Conservation (phyloP, 2,797 vertebrate species). For the Selene dorsalis region DNA sequence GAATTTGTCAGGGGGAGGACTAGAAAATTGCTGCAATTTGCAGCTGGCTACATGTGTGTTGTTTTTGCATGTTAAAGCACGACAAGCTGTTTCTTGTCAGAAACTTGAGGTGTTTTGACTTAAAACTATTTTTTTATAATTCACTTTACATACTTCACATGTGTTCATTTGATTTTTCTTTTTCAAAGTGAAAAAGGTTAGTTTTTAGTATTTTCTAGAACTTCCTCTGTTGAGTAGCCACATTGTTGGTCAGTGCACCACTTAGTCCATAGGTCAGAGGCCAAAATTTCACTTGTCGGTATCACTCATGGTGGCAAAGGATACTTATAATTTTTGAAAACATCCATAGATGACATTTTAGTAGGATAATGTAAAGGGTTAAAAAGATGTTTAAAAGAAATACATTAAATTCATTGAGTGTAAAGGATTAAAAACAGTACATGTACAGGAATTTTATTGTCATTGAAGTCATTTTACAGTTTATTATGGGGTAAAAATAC, state of each 20-base stretch:
- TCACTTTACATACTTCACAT: background rate
- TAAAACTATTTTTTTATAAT: background rate
- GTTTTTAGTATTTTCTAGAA: background rate
- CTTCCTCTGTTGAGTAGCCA: background rate
- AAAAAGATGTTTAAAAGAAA: no score
- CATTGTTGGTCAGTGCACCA: background rate
- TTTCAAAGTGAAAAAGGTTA: background rate
- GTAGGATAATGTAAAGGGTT: no score
- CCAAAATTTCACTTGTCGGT: no score
- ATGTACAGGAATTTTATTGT: no score
- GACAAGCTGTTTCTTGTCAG: conserved; percentile 31
- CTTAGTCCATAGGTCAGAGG: no score
- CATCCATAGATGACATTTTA: no score
- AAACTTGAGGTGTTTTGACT: background rate
- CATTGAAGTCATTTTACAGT: no score
- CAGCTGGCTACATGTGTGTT: conserved; percentile 16
- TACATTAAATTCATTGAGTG: no score
- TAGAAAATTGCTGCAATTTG: conserved; percentile 37
- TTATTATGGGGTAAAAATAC: no score
- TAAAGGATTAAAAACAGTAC: no score
- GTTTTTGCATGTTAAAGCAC: conserved; percentile 31
- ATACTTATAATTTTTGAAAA: no score
- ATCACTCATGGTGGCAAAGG: no score
- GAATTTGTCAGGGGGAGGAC: conserved; percentile 31
- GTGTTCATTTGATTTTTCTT: background rate